Base-by-base conservation (phyloP, 2,113 vertebrate genomes). In the Gorsachius goisagi region DNA sequence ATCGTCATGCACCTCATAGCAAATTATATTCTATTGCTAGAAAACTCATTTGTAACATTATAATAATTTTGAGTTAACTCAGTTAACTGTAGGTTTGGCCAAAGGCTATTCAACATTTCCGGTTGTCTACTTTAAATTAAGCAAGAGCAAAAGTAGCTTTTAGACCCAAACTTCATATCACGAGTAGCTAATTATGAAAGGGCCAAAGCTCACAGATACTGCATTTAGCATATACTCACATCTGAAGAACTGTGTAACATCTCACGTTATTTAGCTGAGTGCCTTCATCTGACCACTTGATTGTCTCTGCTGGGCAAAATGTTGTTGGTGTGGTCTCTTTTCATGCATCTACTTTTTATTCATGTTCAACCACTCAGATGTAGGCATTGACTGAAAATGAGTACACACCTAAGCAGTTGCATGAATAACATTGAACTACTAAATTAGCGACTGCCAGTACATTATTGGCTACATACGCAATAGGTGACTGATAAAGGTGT, bases 1-100 rank as follows among this genome's bases (percentile, higher is more conserved):
- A 32, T 63, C 1, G 0, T 69, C 27, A 63, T 0, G 1, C 28
- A 19, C 12, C 47, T 23, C 20, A 58, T 32, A 11, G 16, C 2
- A 83, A 76, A 78, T 84, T 41, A 37, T 72, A 55, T 85, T 75
- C 5, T 64, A 44, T 58, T 85, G 32, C 59, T 95, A 80, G 52
- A 96, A 88, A 82, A 52, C 12, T 88, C 30, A 21, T 30, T 37
- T n/a, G 5, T 58, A 58, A 15, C 20, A 27, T 71, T 83, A 28
- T 26, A 90, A 28, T 47, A 78, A 78, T 67, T 71, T 56, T 39
- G 27, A 89, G 27, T 75, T 83, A 49, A 44, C 11, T 90, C 32
- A 80, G 22, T 52, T 74, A 88, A 27, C 5, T 0, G 3, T 28
- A 86, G 41, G 19, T 68, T 35, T 78, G 35, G 9, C 30, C 45